Conservation (phyloP, 2,797 vertebrate genomes). For the Tauraco hartlaubi region DNA sequence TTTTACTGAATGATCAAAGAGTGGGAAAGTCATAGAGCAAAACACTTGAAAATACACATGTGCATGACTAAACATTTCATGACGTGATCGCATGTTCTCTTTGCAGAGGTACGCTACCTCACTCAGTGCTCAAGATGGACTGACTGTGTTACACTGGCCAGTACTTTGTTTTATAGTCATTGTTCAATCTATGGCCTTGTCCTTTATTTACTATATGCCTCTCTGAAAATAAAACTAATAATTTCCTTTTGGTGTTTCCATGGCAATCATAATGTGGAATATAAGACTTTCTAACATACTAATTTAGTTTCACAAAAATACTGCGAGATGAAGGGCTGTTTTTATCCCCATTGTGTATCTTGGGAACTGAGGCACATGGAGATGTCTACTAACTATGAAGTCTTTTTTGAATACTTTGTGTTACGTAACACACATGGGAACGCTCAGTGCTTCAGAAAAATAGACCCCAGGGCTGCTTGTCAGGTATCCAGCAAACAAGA, state of each 20-base stretch:
- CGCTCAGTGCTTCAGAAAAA: neutral
- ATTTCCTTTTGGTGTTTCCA: neutral
- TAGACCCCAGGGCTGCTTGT: neutral
- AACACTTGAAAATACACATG: neutral
- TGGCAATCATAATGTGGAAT: neutral
- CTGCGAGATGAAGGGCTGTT: neutral
- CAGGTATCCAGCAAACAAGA: neutral
- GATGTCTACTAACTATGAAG: neutral
- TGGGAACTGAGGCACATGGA: neutral
- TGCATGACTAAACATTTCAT: neutral
- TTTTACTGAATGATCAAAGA: neutral
- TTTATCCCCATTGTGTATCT: neutral
- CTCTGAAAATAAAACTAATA: neutral
- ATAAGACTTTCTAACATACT: neutral
- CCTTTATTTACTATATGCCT: neutral
- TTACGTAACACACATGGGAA: neutral
- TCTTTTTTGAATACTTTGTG: neutral
- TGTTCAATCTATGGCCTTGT: neutral
- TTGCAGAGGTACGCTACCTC: neutral
- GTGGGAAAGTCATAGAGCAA: neutral
- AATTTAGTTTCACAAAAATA: neutral
- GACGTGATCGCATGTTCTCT: neutral
- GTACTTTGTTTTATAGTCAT: neutral
- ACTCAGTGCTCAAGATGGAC: neutral
- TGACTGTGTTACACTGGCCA: neutral